phyloP scores from a whole-genome alignment of 2,888 invertebrate species.

The Orthosia incerta region DNA sequence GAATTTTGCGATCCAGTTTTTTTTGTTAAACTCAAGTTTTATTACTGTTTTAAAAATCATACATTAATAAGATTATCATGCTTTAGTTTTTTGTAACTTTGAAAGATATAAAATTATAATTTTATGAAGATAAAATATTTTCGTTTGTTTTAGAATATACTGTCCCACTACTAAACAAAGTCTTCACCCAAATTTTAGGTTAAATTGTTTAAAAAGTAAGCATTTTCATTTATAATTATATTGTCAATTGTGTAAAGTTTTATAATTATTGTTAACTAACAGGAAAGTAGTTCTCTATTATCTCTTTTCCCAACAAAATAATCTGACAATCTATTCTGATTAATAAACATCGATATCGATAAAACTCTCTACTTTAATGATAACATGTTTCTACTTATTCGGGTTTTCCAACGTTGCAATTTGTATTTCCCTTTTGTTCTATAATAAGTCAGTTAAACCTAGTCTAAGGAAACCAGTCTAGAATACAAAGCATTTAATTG shows the following conservation, averaged over 20 bases:
- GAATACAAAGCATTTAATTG: slow-evolving; percentile 20
- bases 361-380: background rate
- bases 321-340: background rate
- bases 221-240: too few relatives aligned
- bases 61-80: too few relatives aligned
- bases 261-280: too few relatives aligned
- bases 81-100: too few relatives aligned
- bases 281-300: background rate
- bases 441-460: background rate
- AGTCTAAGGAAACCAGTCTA: slow-evolving; percentile 3
- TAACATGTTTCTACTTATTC: background rate
- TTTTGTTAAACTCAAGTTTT: background rate
- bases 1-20: background rate
- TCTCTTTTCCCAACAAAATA: background rate
- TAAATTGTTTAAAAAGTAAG: too few relatives aligned
- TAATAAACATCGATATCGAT: background rate
- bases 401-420: slow-evolving; percentile 11
- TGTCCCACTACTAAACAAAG: too few relatives aligned
- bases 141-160: too few relatives aligned
- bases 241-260: too few relatives aligned
- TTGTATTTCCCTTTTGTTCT: background rate
- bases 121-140: too few relatives aligned
- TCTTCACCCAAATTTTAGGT: too few relatives aligned
- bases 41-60: background rate
- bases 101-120: too few relatives aligned